These are phyloP conservation scores for Drosophila ogumai DNA, from an alignment of 1,140 invertebrate genomes.

Conservation along the genomic window DNA sequence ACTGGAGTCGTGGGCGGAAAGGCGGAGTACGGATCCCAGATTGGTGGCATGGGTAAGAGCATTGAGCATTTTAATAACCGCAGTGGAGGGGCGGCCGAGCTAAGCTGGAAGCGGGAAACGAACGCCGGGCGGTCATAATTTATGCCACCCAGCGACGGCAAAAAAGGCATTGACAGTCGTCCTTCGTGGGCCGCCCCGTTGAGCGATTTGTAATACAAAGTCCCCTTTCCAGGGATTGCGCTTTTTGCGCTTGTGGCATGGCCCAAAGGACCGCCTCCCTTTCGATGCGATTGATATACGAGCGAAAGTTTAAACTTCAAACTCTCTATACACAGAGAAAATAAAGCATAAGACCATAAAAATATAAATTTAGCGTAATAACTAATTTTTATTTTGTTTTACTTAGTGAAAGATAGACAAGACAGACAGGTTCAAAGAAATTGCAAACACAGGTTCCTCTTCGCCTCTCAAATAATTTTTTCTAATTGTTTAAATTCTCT, in stretches of 20 bases:
- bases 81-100: constrained; percentile 39
- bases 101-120: constrained; percentile 6
- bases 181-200: constrained; percentile 62
- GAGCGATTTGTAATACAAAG: constrained; percentile 81
- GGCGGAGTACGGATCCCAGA: constrained; percentile 4
- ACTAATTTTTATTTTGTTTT: not conserved
- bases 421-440: not conserved
- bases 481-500: too few relatives aligned
- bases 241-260: constrained; percentile 51
- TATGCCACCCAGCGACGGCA: constrained; percentile 74
- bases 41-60: constrained; percentile 68
- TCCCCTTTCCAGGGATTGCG: constrained; percentile 46
- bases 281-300: constrained; percentile 68
- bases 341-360: not conserved
- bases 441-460: too few relatives aligned
- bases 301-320: constrained; percentile 67
- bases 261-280: constrained; percentile 33
- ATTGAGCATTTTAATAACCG: constrained; percentile 83
- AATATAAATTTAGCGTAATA: too few relatives aligned
- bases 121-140: constrained; percentile 68
- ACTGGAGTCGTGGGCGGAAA: constrained; percentile 38
- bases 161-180: constrained; percentile 62
- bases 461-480: not conserved
- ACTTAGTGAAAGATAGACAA: not conserved
- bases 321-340: constrained; percentile 2